Evolutionary conservation across 1,140 invertebrate species (phyloP).

Genomic region (Papilio polyxenes): DNA sequence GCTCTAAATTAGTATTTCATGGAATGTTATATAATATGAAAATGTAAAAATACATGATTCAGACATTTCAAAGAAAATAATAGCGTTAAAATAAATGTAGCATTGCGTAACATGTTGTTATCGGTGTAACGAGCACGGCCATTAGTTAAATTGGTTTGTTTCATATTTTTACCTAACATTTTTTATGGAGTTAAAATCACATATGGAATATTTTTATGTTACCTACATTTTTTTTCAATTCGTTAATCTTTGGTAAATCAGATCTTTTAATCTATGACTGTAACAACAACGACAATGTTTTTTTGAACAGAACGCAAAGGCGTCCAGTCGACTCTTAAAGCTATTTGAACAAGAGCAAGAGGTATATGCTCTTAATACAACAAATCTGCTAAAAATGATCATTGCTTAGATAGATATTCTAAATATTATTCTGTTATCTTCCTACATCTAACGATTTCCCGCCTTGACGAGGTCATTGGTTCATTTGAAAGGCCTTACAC

Average conservation of each 20-base stretch:
- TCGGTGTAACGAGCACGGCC: background rate
- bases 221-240: background rate
- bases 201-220: background rate
- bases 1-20: background rate
- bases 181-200: background rate
- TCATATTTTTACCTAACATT: slow-evolving; percentile 18
- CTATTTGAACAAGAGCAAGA: too few species aligned
- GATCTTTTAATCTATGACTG: too few species aligned
- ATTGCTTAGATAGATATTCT: too few species aligned
- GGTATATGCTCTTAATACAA: background rate
- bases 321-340: too few species aligned
- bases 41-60: background rate
- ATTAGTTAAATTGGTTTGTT: slow-evolving; percentile 26
- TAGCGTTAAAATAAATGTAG: slow-evolving; percentile 20
- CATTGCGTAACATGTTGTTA: slow-evolving; percentile 3
- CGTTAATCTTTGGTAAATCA: too few species aligned
- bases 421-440: background rate
- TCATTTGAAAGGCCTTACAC: background rate
- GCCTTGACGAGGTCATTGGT: background rate
- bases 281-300: too few species aligned
- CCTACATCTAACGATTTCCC: background rate
- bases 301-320: too few species aligned
- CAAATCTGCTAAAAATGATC: background rate
- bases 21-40: background rate
- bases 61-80: slow-evolving; percentile 24